Base-by-base conservation (phyloP, 2,113 vertebrate species). In the Ochotona princeps region DNA sequence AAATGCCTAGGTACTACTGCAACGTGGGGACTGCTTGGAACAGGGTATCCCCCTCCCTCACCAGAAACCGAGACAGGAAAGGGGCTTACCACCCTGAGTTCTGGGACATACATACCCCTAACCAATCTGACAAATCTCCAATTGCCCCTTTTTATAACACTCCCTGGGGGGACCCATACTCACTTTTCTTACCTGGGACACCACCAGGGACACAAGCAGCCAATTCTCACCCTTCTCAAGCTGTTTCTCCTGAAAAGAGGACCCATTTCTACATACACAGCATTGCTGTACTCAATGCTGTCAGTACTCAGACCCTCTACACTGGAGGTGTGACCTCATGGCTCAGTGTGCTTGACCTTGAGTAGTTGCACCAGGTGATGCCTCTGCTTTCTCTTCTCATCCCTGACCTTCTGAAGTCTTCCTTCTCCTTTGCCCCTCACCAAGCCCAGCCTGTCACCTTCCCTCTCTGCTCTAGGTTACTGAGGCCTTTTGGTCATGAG, bases 401-500 rank as follows among this genome's bases (percentile, higher is more conserved):
- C 21, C 8, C 11, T 1, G 7, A n/a, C 44, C 57, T 66, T 51
- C 35, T 5, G 32, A 6, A 1, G 1, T 32, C 51, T 0, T 0
- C n/a, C 51, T 21, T 12, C 35, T 73, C 78, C 60, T 5, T 1
- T 18, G 18, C 47, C 14, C 32, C 83, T 35, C 14, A 28, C 23
- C 5, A 30, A 65, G 47, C 32, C 79, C 9, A 23, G 28, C 26
- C 65, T 17, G 32, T 96, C 92, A 94, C 97, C 90, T 96, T 97
- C 93, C 81, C 38, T 6, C 7, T 26, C 38, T 20, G 79, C 61
- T 47, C n/a, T 26, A 92, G 92, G 96, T 94, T 74, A 93, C 8
- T 30, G 57, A 91, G 83, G 89, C 63, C 93, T 92, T 88, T 72
- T 70, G 96, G 96, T 94, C 96, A 94, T n/a, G 78, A 89, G 78